Evolutionary conservation across 2,888 invertebrate species (phyloP).

Genomic region (Cyaniris semiargus): DNA sequence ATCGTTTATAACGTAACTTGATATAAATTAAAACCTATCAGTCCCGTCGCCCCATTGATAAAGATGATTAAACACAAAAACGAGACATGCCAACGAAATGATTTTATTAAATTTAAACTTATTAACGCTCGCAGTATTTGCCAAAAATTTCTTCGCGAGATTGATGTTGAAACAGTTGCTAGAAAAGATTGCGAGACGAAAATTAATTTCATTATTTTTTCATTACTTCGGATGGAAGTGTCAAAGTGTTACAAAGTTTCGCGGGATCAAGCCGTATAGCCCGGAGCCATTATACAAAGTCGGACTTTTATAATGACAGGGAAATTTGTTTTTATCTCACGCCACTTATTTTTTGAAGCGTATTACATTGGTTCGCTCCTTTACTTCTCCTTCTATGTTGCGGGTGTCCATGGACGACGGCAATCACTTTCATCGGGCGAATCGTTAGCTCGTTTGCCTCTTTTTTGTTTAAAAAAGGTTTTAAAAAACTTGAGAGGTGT

Average conservation of each 20-base stretch:
- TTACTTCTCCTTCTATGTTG: neutral
- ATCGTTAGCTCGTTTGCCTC: no score
- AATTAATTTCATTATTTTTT: constrained; percentile 14
- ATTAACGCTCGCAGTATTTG: neutral
- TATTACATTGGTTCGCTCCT: neutral
- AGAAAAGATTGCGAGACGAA: constrained; percentile 6
- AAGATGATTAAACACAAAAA: neutral
- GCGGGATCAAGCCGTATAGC: constrained; percentile 10
- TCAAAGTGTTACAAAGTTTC: constrained; percentile 23
- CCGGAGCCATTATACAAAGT: neutral
- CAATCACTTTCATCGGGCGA: no score
- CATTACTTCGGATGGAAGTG: constrained; percentile 12
- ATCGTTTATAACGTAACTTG: neutral
- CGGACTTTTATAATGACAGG: neutral
- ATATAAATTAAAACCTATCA: neutral
- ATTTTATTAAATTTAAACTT: neutral
- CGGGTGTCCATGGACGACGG: neutral
- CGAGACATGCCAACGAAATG: neutral
- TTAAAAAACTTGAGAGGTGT: no score
- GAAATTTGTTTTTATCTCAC: neutral
- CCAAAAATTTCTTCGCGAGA: neutral
- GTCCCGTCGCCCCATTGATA: neutral
- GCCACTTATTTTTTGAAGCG: neutral
- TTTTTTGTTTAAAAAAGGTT: no score
- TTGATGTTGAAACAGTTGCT: constrained; percentile 7